Conservation (phyloP, 2,888 invertebrate genomes). For the Teleiodes luculella region DNA sequence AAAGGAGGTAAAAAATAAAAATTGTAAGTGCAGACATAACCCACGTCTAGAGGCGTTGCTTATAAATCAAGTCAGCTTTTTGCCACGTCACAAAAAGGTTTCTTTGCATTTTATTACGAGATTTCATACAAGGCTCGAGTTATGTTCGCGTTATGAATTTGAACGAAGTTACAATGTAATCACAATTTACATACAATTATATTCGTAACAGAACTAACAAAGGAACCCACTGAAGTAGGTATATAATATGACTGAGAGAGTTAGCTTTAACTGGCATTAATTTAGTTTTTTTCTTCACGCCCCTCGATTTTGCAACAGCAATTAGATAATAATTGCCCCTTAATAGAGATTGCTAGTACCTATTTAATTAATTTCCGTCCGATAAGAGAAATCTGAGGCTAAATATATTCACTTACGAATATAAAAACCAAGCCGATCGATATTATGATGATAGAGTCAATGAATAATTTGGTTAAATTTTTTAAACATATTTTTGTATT, state of each 20-base stretch:
- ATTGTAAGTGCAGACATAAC: constrained; percentile 57
- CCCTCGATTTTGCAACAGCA: no score
- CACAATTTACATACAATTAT: constrained; percentile 9
- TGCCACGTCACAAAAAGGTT: constrained; percentile 48
- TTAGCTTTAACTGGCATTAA: neutral
- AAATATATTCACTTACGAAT: no score
- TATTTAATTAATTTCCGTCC: no score
- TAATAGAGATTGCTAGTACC: no score
- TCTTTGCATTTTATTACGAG: constrained; percentile 54
- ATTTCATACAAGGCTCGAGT: constrained; percentile 54
- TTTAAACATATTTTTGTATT: no score
- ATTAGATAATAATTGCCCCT: no score
- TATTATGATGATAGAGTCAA: no score
- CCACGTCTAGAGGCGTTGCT: constrained; percentile 53
- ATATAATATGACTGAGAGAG: neutral
- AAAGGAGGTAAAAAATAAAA: constrained; percentile 61
- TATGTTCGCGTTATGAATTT: constrained; percentile 40
- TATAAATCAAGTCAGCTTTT: constrained; percentile 69
- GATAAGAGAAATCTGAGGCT: no score
- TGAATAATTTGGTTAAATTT: no score
- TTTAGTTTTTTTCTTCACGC: no score
- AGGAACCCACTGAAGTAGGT: constrained; percentile 13
- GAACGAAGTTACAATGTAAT: constrained; percentile 49
- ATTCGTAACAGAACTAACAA: constrained; percentile 18
- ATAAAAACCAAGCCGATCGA: no score